Base-by-base conservation (phyloP, 2,888 invertebrate genomes). In the Chymomyza amoena region DNA sequence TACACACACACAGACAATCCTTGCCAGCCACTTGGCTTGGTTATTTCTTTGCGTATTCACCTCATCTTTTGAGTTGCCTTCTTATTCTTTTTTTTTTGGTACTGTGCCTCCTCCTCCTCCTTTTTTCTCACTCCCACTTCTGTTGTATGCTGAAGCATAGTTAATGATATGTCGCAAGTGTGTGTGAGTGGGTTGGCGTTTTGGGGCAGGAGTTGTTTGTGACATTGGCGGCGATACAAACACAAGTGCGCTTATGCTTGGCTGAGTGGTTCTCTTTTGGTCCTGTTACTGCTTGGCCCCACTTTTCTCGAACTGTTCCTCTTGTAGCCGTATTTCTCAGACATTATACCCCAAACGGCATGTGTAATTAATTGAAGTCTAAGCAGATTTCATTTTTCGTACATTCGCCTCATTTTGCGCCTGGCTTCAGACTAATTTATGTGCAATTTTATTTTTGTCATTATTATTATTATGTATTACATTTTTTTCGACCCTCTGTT, bases 131-230 rank as follows among this genome's bases (percentile, higher is more conserved):
- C 32, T 6, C 32, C 16, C 59, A 1, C n/a, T 28, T 18, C n/a
- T 28, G 59, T 6, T 10, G 28, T 64, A 57, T 64, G 65, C 71
- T 87, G 82, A 83, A 87, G 80, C 76, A 82, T 77, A 87, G 85
- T 84, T 84, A 87, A 82, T 82, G 85, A 87, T 87, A 81, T 79
- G 87, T 84, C 79, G 72, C 79, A 74, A 74, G 65, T 60, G 72
- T 15, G 36, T 67, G 61, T 68, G 64, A 68, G 70, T 68, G 59
- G 66, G 20, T 57, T 2, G 45, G 39, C 28, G 62, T 64, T 51
- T 51, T 10, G 16, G 15, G 15, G n/a, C 1, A 51, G 51, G 32
- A 6, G 39, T 28, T 45, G 45, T 28, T 18, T 52, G 72, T 62
- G 63, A 63, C 64, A 59, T 61, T 59, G 61, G 62, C 15, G 64